Evolutionary conservation across 2,797 vertebrate genomes (phyloP), one percentile per base, ranked within the genome.

Genomic region (Xerus rutilus): DNA sequence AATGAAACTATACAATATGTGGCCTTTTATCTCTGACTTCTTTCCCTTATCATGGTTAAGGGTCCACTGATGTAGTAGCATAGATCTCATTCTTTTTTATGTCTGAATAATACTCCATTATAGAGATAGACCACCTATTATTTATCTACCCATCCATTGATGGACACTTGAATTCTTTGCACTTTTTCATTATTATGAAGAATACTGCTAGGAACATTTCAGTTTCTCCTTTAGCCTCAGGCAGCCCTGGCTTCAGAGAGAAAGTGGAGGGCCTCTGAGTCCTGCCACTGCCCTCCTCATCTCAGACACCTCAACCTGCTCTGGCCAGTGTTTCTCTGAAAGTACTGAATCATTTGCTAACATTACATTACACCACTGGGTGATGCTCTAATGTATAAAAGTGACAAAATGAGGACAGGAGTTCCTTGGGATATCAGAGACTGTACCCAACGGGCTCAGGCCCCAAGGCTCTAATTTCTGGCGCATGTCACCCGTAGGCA

Each of bases 41-140:
- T 78, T 91, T 86, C 73, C 39, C 73, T 89, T 49, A 73, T 57
- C 54, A 62, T 86, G 21, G 79, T 49, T 94, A 45, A 17, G 79
- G 32, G 5, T 94, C 72, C 54, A 52, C 49, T 25, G 14, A 14
- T 52, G 14, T 30, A 52, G 21, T 47, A 72, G 17, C 52, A 23
- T 21, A 15, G 15, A 17, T 79, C 32, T 54, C 25, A 17, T 78
- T 81, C 49, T 45, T 76, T 74, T 89, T 74, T 65, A 17, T 73
- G 78, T 14, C 30, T 74, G 35, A 57, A 49, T 43, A n/a, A 74
- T 43, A 76, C 28, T 77, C 54, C 91, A 87, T 18, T 39, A 18
- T 45, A 23, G 45, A 10, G 20, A 65, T 25, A 85, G 5, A 76
- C 18, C 39, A 67, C 25, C 45, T 89, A 49, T 82, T 86, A n/a